Percentiles rank a stretch among this genome's conserved stretches.
Conservation (phyloP, 2,888 invertebrate genomes). For the Erebia aethiops region DNA sequence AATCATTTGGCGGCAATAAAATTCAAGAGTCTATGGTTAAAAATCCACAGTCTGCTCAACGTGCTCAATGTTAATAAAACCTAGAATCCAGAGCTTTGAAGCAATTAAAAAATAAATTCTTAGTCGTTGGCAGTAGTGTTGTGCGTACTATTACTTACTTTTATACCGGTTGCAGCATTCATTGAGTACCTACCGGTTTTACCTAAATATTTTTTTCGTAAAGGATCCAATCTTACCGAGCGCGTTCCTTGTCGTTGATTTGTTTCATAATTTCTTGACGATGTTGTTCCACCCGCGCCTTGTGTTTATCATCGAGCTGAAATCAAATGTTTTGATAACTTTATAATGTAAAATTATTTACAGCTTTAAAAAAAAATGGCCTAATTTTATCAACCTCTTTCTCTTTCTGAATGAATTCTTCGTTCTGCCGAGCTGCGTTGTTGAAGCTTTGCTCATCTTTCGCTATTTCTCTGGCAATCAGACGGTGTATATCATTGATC, state of each 20-base stretch:
- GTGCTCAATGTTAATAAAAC: too few relatives aligned
- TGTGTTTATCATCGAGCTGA: slow-evolving; percentile 79
- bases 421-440: slow-evolving; percentile 81
- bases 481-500: slow-evolving; percentile 82
- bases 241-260: slow-evolving; percentile 87
- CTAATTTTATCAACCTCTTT: slow-evolving; percentile 56
- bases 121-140: slow-evolving; percentile 8
- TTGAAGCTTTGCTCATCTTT: slow-evolving; percentile 85
- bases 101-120: background rate
- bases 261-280: slow-evolving; percentile 86
- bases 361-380: background rate
- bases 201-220: background rate
- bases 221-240: slow-evolving; percentile 59
- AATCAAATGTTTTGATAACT: background rate
- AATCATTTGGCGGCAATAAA: too few relatives aligned
- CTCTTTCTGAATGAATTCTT: slow-evolving; percentile 76
- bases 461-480: slow-evolving; percentile 86
- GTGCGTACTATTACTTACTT: background rate
- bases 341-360: background rate
- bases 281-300: slow-evolving; percentile 78
- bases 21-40: too few relatives aligned
- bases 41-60: too few relatives aligned
- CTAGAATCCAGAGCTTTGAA: background rate
- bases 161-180: background rate
- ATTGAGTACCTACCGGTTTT: background rate